phyloP scores from a whole-genome alignment of 1,140 invertebrate species.

The Drosophila yakuba region DNA sequence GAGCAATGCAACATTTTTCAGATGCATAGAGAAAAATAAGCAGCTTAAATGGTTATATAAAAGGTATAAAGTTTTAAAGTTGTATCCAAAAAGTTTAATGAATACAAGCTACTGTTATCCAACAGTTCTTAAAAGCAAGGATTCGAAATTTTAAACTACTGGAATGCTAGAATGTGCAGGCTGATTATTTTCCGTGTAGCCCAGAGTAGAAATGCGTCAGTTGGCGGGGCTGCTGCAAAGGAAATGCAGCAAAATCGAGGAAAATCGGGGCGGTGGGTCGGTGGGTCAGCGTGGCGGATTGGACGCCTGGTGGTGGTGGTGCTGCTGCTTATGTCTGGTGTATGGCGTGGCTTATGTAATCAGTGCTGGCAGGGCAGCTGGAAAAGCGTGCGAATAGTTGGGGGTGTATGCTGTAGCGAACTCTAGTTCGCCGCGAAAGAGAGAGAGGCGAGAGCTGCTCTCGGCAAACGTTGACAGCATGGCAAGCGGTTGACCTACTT shows the following conservation, averaged over 20 bases:
- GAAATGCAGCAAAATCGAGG: constrained; percentile 68
- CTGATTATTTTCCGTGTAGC: neutral
- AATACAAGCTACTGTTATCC: too few species aligned
- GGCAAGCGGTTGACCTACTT: constrained; percentile 78
- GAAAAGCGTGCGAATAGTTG: constrained; percentile 32
- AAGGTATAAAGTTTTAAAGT: too few species aligned
- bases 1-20: neutral
- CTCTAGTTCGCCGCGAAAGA: constrained; percentile 5
- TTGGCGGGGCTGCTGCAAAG: constrained; percentile 56
- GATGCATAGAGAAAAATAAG: neutral
- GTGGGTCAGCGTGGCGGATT: constrained; percentile 17
- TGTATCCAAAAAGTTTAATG: too few species aligned
- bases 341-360: constrained; percentile 63
- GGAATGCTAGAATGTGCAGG: neutral
- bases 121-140: too few species aligned
- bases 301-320: neutral
- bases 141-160: too few species aligned
- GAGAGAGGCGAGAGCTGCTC: constrained; percentile 35
- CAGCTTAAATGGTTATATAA: too few species aligned
- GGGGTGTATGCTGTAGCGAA: constrained; percentile 19
- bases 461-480: constrained; percentile 56
- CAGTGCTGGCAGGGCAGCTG: constrained; percentile 56
- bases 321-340: neutral
- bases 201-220: constrained; percentile 33
- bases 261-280: constrained; percentile 29